phyloP scores from a whole-genome alignment of 2,113 vertebrate genomes.

The Prietella phreatophila region DNA sequence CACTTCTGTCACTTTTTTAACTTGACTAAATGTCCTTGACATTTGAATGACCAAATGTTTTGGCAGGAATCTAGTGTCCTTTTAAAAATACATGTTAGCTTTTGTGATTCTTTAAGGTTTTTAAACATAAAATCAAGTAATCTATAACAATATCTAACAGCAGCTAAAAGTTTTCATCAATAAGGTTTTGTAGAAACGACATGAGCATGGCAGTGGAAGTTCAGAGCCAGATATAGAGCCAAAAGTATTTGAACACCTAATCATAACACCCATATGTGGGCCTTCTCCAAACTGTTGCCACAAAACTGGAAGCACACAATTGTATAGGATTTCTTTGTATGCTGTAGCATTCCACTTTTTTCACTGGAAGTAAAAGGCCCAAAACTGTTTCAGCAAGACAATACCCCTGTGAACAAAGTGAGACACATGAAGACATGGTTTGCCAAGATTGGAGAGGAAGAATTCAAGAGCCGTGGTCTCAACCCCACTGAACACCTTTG shows the following conservation, averaged over 20 bases:
- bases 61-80: neutral
- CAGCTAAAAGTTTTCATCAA: neutral
- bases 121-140: neutral
- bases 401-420: neutral
- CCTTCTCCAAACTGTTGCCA: neutral
- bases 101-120: neutral
- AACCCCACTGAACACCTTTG: neutral
- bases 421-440: neutral
- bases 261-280: neutral
- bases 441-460: neutral
- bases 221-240: neutral
- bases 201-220: neutral
- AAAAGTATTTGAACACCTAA: neutral
- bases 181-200: neutral
- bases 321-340: neutral
- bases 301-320: neutral
- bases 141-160: neutral
- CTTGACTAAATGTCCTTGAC: neutral
- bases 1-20: neutral
- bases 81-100: neutral
- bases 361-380: neutral
- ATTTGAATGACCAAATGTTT: too few relatives aligned
- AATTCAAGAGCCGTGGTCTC: neutral
- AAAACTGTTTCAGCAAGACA: neutral
- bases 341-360: neutral